Evolutionary conservation across 1,140 invertebrate genomes (phyloP).

Genomic region (Pygmarrhopalites habei): DNA sequence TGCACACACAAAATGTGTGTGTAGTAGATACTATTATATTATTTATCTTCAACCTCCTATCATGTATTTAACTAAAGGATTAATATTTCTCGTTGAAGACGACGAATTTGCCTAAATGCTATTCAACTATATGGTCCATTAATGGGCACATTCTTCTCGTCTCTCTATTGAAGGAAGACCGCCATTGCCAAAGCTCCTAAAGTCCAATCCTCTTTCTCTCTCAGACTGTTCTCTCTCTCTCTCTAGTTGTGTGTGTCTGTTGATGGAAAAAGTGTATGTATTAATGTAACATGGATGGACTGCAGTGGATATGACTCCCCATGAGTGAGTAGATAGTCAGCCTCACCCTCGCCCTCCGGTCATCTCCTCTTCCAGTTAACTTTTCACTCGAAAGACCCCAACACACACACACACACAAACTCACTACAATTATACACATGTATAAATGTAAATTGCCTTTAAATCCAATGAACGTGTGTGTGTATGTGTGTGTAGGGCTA

Average conservation of each 20-base stretch:
- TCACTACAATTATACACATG: no score
- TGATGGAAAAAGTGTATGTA: no score
- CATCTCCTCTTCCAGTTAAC: background rate
- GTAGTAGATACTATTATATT: no score
- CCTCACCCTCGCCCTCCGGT: conserved; percentile 14
- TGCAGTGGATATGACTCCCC: no score
- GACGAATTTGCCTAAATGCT: conserved; percentile 8
- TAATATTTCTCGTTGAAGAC: background rate
- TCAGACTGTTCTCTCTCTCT: no score
- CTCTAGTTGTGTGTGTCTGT: no score
- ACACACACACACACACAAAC: background rate
- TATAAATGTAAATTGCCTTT: no score
- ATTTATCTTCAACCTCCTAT: background rate
- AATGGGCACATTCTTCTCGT: conserved; percentile 12
- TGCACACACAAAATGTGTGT: no score
- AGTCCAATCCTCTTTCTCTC: no score
- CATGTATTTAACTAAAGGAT: conserved; percentile 7
- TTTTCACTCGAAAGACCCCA: background rate
- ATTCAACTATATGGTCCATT: conserved; percentile 10
- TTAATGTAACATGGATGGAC: no score
- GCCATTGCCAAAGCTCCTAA: background rate
- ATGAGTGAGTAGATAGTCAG: background rate
- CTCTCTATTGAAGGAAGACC: conserved; percentile 11
- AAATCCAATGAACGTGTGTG: background rate
- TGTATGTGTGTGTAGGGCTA: no score